These are phyloP conservation scores for Agrotis exclamationis DNA, from an alignment of 2,888 invertebrate genomes.

Conservation along the genomic window DNA sequence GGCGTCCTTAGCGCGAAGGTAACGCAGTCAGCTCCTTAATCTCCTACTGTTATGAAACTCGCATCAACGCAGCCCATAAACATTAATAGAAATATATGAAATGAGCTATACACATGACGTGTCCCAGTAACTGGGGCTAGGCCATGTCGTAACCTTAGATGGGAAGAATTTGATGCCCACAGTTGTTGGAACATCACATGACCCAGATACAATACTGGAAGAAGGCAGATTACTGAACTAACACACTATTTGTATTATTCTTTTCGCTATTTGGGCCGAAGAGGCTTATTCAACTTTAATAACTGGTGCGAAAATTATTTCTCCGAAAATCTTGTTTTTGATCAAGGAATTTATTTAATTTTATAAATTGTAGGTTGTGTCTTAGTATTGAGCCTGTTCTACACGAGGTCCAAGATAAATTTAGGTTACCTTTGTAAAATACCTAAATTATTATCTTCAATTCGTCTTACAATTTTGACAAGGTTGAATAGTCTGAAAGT, in stretches of 20 bases:
- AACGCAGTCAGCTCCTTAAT: slow-evolving; percentile 29
- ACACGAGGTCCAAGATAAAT: slow-evolving; percentile 7
- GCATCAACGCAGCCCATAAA: slow-evolving; percentile 36
- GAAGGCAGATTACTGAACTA: slow-evolving; percentile 57
- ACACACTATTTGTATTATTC: slow-evolving; percentile 41
- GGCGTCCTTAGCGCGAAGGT: slow-evolving; percentile 44
- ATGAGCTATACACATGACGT: slow-evolving; percentile 50
- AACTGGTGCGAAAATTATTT: slow-evolving; percentile 6
- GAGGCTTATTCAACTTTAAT: not conserved
- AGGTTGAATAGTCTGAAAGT: slow-evolving; percentile 6
- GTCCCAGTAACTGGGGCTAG: slow-evolving; percentile 76
- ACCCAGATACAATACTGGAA: slow-evolving; percentile 66
- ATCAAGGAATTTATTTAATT: not conserved
- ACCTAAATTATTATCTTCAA: slow-evolving; percentile 2
- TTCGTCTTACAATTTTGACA: not conserved
- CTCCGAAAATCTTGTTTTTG: not conserved
- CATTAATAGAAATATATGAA: slow-evolving; percentile 47
- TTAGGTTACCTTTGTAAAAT: slow-evolving; percentile 3
- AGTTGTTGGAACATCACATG: slow-evolving; percentile 64
- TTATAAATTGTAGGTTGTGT: not conserved
- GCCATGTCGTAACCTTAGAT: slow-evolving; percentile 79
- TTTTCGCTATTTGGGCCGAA: slow-evolving; percentile 33
- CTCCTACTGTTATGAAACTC: slow-evolving; percentile 37
- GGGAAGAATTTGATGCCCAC: slow-evolving; percentile 66
- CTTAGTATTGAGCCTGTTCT: not conserved